phyloP scores from a whole-genome alignment of 2,888 invertebrate species.

The Microctonus hyperodae region DNA sequence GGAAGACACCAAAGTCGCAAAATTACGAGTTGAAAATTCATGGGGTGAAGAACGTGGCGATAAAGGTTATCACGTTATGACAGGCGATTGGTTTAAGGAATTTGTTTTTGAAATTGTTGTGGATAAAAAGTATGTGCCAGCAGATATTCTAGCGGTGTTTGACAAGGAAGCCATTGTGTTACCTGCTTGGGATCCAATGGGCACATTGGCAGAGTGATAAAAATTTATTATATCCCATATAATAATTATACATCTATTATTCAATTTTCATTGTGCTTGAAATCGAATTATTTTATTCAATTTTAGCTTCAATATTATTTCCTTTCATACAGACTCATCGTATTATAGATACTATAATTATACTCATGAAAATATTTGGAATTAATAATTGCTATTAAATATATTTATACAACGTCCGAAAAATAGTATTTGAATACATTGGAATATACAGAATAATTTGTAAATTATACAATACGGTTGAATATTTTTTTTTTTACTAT shows the following conservation, averaged over 20 bases:
- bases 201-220: conserved; percentile 72
- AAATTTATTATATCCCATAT: neutral
- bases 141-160: conserved; percentile 78
- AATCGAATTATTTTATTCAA: neutral
- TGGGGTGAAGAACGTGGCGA: conserved; percentile 90
- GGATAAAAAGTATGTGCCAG: conserved; percentile 82
- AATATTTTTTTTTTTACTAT: neutral
- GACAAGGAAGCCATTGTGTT: conserved; percentile 78
- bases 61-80: conserved; percentile 86
- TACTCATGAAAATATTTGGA: neutral
- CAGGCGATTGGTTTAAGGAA: conserved; percentile 86
- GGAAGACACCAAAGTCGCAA: conserved; percentile 72
- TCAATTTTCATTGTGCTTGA: neutral
- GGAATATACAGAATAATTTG: neutral
- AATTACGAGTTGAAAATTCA: conserved; percentile 90
- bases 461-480: neutral
- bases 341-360: neutral
- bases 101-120: conserved; percentile 89
- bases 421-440: neutral
- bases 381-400: neutral
- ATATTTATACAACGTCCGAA: neutral
- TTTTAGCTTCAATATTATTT: neutral
- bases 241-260: neutral
- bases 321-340: neutral
- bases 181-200: conserved; percentile 96